Evolutionary conservation across 1,140 invertebrate species (phyloP).

Genomic region (Pygmarrhopalites habei): DNA sequence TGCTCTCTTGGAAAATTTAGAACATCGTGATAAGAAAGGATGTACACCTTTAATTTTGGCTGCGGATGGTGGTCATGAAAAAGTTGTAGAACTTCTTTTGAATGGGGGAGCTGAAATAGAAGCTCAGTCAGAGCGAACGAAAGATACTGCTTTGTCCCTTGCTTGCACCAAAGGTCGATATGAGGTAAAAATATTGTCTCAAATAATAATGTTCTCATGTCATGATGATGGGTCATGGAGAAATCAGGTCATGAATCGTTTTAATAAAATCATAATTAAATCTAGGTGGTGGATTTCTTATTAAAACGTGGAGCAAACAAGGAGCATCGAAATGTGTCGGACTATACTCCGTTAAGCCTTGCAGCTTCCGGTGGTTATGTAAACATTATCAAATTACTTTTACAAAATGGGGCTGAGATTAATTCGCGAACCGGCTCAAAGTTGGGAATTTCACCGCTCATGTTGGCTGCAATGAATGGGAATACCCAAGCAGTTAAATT

Average conservation of each 20-base stretch:
- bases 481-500: constrained; percentile 86
- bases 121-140: constrained; percentile 95
- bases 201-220: too few relatives aligned
- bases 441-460: constrained; percentile 94
- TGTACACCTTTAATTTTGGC: constrained; percentile 96
- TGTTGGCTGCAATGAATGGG: constrained; percentile 99
- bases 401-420: constrained; percentile 87
- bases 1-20: too few relatives aligned
- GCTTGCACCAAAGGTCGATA: constrained; percentile 95
- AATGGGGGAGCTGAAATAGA: constrained; percentile 92
- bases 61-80: constrained; percentile 93
- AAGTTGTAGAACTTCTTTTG: constrained; percentile 84
- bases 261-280: too few relatives aligned
- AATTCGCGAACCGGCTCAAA: constrained; percentile 96
- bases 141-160: constrained; percentile 94
- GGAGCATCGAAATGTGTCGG: constrained; percentile 97
- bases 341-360: constrained; percentile 95
- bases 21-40: constrained; percentile 98
- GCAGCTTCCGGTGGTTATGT: constrained; percentile 98
- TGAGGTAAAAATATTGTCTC: constrained; percentile 57
- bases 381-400: constrained; percentile 93
- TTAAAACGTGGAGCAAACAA: constrained; percentile 85
- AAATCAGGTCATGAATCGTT: too few relatives aligned
- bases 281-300: constrained; percentile 86
- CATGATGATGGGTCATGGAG: too few relatives aligned